A percentile compares a stretch with the other conserved stretches of the same genome.
phyloP scores from a whole-genome alignment of 2,797 vertebrate species.

The Leptodactylus fallax region DNA sequence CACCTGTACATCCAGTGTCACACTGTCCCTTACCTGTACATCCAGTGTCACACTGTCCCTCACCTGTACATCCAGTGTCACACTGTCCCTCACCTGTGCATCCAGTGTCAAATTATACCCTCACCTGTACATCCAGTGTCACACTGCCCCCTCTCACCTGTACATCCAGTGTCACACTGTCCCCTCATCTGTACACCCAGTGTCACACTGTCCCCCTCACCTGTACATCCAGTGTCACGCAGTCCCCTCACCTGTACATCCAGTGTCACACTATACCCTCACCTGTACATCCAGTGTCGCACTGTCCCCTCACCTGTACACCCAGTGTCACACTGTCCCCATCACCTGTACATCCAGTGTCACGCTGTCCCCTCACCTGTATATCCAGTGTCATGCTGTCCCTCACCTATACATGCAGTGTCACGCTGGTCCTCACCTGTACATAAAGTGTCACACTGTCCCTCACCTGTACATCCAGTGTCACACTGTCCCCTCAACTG shows the following conservation, averaged over 20 bases:
- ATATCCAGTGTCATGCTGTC: background rate
- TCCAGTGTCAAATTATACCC: too few species aligned
- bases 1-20: background rate
- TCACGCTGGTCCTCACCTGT: background rate
- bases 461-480: background rate
- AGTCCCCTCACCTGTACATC: background rate
- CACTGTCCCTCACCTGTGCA: background rate
- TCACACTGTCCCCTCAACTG: background rate
- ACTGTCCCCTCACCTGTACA: slow-evolving; percentile 16
- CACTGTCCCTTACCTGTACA: slow-evolving; percentile 19
- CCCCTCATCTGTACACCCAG: background rate
- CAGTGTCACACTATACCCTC: background rate
- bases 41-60: background rate
- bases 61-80: background rate
- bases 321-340: background rate
- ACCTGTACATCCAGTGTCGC: background rate
- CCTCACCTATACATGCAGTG: background rate
- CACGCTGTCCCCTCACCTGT: background rate
- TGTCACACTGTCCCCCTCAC: background rate
- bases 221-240: background rate
- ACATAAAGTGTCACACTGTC: background rate
- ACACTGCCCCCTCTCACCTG: background rate
- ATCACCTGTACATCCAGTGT: background rate
- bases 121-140: background rate
- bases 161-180: background rate